Evolutionary conservation across 2,888 invertebrate genomes (phyloP).

Genomic region (Meteorus cinctellus): DNA sequence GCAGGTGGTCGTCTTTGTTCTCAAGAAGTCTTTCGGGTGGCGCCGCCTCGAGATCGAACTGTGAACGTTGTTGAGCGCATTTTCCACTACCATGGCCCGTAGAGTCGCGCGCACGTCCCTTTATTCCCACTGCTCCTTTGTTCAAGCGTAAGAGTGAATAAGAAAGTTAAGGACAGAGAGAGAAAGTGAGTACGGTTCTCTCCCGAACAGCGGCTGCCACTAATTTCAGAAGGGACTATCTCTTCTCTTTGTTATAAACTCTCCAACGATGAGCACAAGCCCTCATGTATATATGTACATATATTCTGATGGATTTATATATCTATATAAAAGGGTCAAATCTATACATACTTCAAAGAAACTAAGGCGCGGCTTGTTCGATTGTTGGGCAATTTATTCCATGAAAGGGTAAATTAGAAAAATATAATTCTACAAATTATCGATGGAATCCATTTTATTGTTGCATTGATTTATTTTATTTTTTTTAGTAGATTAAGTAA

Average conservation of each 20-base stretch:
- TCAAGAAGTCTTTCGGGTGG: conserved; percentile 44
- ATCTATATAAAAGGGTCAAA: not conserved
- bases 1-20: conserved; percentile 34
- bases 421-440: no score
- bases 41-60: conserved; percentile 47
- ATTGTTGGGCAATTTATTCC: not conserved
- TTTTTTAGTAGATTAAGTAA: no score
- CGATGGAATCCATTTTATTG: no score
- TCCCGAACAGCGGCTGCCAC: conserved; percentile 21
- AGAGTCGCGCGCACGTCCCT: conserved; percentile 15
- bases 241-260: conserved; percentile 31
- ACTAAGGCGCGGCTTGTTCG: not conserved
- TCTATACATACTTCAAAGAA: not conserved
- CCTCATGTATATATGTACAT: not conserved
- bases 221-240: conserved; percentile 25
- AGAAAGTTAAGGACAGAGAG: conserved; percentile 37
- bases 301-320: not conserved
- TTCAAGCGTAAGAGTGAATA: conserved; percentile 16
- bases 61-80: conserved; percentile 42
- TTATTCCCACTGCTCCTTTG: conserved; percentile 14
- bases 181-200: conserved; percentile 20
- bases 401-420: no score
- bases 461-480: no score
- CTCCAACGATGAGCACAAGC: conserved; percentile 15
- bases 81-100: conserved; percentile 40